These are phyloP conservation scores for Cerceris rybyensis DNA, from an alignment of 2,888 invertebrate genomes.

Conservation along the genomic window DNA sequence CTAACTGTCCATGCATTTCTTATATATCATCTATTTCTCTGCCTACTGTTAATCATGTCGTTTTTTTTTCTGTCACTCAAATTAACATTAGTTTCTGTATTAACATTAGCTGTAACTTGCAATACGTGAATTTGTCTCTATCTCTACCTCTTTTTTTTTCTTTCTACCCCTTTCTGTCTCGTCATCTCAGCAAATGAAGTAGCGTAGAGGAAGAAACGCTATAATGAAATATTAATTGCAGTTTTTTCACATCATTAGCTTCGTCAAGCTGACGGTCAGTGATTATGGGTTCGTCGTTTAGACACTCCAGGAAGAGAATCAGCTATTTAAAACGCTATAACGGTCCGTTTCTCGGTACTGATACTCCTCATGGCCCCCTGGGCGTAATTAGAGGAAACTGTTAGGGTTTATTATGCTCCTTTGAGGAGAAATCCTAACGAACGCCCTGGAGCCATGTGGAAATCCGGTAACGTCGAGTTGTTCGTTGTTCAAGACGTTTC, in stretches of 20 bases:
- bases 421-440: conserved; percentile 68
- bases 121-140: too few relatives aligned
- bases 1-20: too few relatives aligned
- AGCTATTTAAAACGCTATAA: conserved; percentile 62
- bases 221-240: conserved; percentile 34
- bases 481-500: conserved; percentile 37
- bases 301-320: conserved; percentile 43
- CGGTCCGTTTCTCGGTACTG: conserved; percentile 39
- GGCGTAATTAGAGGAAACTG: conserved; percentile 70
- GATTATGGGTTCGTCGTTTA: conserved; percentile 26
- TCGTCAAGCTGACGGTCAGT: conserved; percentile 37
- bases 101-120: too few relatives aligned
- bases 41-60: too few relatives aligned
- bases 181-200: neutral
- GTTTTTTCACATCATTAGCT: conserved; percentile 41
- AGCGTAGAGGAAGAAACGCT: neutral
- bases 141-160: too few relatives aligned
- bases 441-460: conserved; percentile 44
- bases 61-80: too few relatives aligned
- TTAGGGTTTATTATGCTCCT: conserved; percentile 72
- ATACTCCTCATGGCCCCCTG: conserved; percentile 58
- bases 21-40: too few relatives aligned
- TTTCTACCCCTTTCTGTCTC: too few relatives aligned
- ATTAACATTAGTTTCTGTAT: too few relatives aligned
- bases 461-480: conserved; percentile 16